Evolutionary conservation across 2,888 invertebrate genomes (phyloP).

Genomic region (Schizaphis graminum): DNA sequence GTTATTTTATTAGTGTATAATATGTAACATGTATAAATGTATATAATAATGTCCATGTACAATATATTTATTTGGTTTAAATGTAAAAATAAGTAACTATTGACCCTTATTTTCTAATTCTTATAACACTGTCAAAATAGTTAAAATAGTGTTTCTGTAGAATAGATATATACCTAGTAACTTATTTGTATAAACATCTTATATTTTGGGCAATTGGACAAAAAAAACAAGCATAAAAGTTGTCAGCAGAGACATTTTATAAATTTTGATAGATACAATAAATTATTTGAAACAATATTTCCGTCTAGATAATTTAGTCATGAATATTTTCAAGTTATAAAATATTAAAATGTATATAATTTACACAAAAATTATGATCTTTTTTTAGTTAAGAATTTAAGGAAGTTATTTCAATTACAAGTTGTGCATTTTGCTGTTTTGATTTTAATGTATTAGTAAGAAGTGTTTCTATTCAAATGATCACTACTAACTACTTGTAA

Average conservation of each 20-base stretch:
- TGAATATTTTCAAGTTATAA: slow-evolving; percentile 8
- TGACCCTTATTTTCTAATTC: background rate
- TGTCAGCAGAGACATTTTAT: background rate
- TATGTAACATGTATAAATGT: slow-evolving; percentile 35
- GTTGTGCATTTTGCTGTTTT: background rate
- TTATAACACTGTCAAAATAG: slow-evolving; percentile 21
- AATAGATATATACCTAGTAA: background rate
- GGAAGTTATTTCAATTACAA: background rate
- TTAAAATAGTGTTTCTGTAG: slow-evolving; percentile 11
- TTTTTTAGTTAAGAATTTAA: background rate
- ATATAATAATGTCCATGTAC: slow-evolving; percentile 14
- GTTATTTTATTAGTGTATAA: slow-evolving; percentile 37
- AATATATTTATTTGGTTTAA: slow-evolving; percentile 57
- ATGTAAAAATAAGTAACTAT: background rate
- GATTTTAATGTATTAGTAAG: slow-evolving; percentile 19
- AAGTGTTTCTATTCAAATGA: slow-evolving; percentile 23
- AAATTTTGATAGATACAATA: background rate
- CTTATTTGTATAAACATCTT: background rate
- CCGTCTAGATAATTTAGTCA: background rate
- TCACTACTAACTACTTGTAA: slow-evolving; percentile 24
- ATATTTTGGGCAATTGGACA: slow-evolving; percentile 10
- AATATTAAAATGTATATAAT: slow-evolving; percentile 33
- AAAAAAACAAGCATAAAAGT: background rate
- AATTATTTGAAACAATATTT: background rate
- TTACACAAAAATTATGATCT: slow-evolving; percentile 24